Evolutionary conservation across 2,797 vertebrate species (phyloP), one percentile per base, ranked within the genome.

Genomic region (Enteromius argenteus): DNA sequence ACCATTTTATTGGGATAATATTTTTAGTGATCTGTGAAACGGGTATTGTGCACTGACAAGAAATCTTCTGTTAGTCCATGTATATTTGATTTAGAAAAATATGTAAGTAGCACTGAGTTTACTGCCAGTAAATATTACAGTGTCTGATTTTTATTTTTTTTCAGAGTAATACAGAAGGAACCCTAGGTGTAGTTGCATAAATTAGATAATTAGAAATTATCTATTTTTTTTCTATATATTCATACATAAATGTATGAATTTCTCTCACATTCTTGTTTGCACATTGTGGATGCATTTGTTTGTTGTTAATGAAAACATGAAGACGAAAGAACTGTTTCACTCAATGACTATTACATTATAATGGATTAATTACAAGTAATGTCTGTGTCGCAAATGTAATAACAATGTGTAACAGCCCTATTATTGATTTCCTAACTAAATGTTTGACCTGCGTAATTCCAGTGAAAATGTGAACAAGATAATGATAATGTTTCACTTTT

Each of bases 1-100:
- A 67, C 15, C 8, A 30, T 58, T 71, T 39, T 19, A 62, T 35
- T 23, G 46, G 39, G 64, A 39, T 0, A 35, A 62, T 72, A 4
- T 67, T 75, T 51, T 75, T 37, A 74, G 27, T 37, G 7, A 35
- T 67, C 21, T 67, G 60, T 83, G 2, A 77, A 53, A 76, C 17
- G 35, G 46, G 62, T 68, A 30, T 56, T 42, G 4, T 75, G 19
- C 19, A 75, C 42, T 51, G 60, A 67, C 62, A 67, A 67, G 44
- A 62, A 66, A 27, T 30, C 7, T 42, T 73, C 21, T 68, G 49
- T 56, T 68, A 27, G 53, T 60, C n/a, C 1, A 14, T 74, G 56
- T 80, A 53, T 21, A 37, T 27, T 51, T 64, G 9, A 9, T 56
- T 56, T 35, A 19, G n/a, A 46, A 69, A 68, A 21, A 46, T 7